phyloP scores from a whole-genome alignment of 2,113 vertebrate genomes.

The Ceyx margarethae region DNA sequence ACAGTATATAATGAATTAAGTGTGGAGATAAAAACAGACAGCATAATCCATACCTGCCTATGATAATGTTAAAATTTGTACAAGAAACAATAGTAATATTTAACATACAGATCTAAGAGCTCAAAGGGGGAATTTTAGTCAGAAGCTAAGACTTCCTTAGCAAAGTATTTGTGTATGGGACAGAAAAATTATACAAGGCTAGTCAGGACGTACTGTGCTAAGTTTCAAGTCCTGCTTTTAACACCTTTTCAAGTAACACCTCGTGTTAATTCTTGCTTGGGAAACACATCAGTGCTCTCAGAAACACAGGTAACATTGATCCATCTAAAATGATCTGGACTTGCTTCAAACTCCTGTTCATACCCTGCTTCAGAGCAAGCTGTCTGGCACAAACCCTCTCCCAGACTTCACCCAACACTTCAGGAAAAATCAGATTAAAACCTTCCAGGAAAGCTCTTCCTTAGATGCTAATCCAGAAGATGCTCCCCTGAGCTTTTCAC shows the following conservation, averaged over 20 bases:
- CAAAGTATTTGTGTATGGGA: neutral
- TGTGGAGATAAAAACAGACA: constrained; percentile 6
- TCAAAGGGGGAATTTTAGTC: constrained; percentile 7
- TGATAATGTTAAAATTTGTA: neutral
- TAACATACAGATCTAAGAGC: neutral
- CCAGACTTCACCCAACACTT: neutral
- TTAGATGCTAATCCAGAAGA: neutral
- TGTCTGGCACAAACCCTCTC: neutral
- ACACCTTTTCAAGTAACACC: neutral
- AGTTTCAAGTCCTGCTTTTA: neutral
- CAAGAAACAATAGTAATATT: neutral
- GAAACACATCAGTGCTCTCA: neutral
- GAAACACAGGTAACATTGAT: neutral
- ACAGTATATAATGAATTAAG: neutral
- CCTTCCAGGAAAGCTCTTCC: neutral
- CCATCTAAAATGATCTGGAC: neutral
- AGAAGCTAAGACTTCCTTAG: constrained; percentile 1
- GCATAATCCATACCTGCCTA: neutral
- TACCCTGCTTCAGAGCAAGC: neutral
- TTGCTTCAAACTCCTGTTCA: neutral
- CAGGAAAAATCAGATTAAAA: neutral
- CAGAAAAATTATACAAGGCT: neutral
- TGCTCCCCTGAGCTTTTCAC: neutral
- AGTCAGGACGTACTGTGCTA: neutral
- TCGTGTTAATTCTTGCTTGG: neutral